Evolutionary conservation across 2,888 invertebrate species (phyloP), one percentile per base, ranked within the genome.

Genomic region (Drosophila kanekoi): DNA sequence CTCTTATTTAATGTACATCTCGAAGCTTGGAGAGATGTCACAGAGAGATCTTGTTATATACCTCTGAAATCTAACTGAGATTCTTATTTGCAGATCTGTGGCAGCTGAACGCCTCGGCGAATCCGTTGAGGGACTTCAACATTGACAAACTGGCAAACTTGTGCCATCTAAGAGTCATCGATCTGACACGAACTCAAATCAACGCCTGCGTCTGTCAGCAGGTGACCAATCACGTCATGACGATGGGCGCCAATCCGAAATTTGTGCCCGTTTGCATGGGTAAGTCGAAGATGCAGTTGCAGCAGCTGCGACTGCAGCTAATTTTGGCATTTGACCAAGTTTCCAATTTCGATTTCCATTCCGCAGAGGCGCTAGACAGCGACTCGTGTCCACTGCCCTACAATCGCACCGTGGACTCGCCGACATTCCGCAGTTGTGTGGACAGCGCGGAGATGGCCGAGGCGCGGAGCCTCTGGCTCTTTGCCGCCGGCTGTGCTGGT

Each of bases 101-200:
- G 58, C 92, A 93, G 51, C 93, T 96, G 62, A 96, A 96, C 83
- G 93, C 95, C 43, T 95, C 95, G 0, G 87, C 92, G 48, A 96
- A 96, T 89, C 92, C 93, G 0, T 92, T 96, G 48, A 83, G 60
- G 35, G 74, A 90, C 28, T 84, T 92, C 32, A 80, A 78, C 4
- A 92, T 94, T 4, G 91, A 93, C 28, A 94, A 94, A 56, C 93
- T 96, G 72, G 94, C 95, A 0, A 91, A 93, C 3, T 93, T 95
- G 92, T 96, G 96, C 89, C 93, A 93, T 65, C 91, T 96, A 33
- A 92, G 92, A 65, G 93, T 92, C 68, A 93, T 96, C 40, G 95
- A 95, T 87, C 83, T 94, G 81, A 89, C 89, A 52, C 84, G 89
- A 63, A 90, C 91, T 9, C 54, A 81, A 64, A 72, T 92, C 41